Evolutionary conservation across 2,113 vertebrate species (phyloP).

Genomic region (Esox niger): DNA sequence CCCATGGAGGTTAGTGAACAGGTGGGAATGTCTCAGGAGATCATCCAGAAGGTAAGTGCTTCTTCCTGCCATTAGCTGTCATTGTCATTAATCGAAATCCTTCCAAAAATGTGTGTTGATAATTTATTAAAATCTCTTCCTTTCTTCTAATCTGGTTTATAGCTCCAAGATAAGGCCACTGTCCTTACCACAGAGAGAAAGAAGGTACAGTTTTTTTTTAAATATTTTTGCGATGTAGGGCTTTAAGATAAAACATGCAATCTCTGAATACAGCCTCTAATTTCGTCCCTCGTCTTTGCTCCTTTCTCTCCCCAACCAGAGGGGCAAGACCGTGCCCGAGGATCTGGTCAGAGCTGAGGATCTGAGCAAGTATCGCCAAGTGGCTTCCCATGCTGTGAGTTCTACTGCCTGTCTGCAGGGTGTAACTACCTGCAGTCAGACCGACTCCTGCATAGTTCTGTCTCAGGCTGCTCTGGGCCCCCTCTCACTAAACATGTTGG

Average conservation of each 20-base stretch:
- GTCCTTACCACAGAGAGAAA: conserved; percentile 98
- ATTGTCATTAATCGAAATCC: not conserved
- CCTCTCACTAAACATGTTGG: not conserved
- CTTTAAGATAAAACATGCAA: not conserved
- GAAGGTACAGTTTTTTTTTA: conserved; percentile 76
- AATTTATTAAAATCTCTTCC: not conserved
- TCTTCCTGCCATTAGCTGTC: not conserved
- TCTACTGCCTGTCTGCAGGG: too few relatives aligned
- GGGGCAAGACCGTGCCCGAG: conserved; percentile 95
- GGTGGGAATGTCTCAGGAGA: conserved; percentile 94
- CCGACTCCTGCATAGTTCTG: not conserved
- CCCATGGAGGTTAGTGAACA: conserved; percentile 96
- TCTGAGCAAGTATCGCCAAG: conserved; percentile 95
- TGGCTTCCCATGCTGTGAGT: conserved; percentile 93
- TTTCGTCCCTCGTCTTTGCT: too few relatives aligned
- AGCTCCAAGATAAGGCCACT: conserved; percentile 99
- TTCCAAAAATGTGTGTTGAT: not conserved
- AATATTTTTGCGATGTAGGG: not conserved
- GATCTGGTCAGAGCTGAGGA: conserved; percentile 94
- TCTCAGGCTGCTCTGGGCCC: not conserved
- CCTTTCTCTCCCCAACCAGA: conserved; percentile 66
- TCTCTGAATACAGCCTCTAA: not conserved
- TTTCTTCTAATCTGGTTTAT: conserved; percentile 1
- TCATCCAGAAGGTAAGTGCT: conserved; percentile 91
- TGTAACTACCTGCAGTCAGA: not conserved